A percentile compares a stretch with the other conserved stretches of the same genome.
These are phyloP conservation scores for Hemiscyllium ocellatum DNA, from an alignment of 2,113 vertebrate species.

Conservation along the genomic window DNA sequence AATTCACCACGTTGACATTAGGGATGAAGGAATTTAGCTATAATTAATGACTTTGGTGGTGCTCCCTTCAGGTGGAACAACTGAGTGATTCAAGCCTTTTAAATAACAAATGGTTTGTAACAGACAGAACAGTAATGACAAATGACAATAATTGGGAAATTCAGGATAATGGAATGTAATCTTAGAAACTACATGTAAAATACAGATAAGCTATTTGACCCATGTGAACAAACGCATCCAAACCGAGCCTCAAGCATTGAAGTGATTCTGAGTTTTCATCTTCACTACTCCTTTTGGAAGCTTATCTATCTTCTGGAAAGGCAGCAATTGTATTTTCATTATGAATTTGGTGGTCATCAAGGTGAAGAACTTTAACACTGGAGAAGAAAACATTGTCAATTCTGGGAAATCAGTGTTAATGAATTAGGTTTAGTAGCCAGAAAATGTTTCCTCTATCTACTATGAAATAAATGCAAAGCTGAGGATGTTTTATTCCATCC, in stretches of 20 bases:
- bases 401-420: not conserved
- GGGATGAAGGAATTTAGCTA: not conserved
- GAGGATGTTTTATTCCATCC: not conserved
- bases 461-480: not conserved
- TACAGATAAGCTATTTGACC: too few relatives aligned
- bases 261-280: too few relatives aligned
- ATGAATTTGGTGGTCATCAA: not conserved
- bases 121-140: not conserved
- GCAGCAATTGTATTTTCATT: not conserved
- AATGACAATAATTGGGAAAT: not conserved
- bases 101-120: not conserved
- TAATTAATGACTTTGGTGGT: not conserved
- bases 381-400: not conserved
- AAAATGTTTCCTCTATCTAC: not conserved
- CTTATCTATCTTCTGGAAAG: too few relatives aligned
- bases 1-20: not conserved
- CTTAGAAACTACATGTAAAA: not conserved
- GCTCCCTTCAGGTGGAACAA: not conserved
- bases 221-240: too few relatives aligned
- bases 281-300: too few relatives aligned
- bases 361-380: not conserved
- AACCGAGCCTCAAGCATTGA: too few relatives aligned
- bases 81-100: not conserved
- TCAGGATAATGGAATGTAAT: not conserved
- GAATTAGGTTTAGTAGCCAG: not conserved